Evolutionary conservation across 2,797 vertebrate species (phyloP).

Genomic region (Helicolenus hilgendorfi): DNA sequence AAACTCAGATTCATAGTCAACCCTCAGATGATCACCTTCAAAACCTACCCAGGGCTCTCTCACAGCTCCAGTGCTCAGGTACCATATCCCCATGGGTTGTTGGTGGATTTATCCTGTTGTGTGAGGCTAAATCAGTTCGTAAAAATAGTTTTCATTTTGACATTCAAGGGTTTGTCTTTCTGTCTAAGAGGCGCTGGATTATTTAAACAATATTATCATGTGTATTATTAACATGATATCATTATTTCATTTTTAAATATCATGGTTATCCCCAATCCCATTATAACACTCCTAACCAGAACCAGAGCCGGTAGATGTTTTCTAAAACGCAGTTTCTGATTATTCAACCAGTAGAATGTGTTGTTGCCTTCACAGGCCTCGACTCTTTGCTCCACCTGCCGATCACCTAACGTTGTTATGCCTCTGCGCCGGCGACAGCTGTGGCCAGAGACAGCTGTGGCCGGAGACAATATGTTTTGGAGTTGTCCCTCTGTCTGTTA

Average conservation of each 20-base stretch:
- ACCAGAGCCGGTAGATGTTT: neutral
- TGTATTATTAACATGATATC: too few relatives aligned
- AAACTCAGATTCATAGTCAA: conserved; percentile 94
- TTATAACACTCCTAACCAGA: too few relatives aligned
- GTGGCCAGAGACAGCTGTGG: too few relatives aligned
- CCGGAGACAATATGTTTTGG: too few relatives aligned
- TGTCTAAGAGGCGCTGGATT: neutral
- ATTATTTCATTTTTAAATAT: too few relatives aligned
- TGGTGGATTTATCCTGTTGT: neutral
- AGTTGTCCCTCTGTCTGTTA: too few relatives aligned
- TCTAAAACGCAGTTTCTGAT: neutral
- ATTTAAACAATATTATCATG: too few relatives aligned
- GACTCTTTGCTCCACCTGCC: neutral
- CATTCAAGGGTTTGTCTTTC: neutral
- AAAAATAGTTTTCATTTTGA: neutral
- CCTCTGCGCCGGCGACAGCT: too few relatives aligned
- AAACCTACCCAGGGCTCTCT: conserved; percentile 93
- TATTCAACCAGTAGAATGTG: neutral
- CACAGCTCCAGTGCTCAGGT: conserved; percentile 97
- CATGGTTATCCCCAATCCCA: too few relatives aligned
- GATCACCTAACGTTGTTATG: neutral
- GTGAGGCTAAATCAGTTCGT: neutral
- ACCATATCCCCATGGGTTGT: neutral
- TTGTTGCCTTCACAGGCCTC: neutral
- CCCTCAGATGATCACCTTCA: conserved; percentile 94